Percentiles rank a stretch among this genome's conserved stretches.
These are phyloP conservation scores for Rousettus madagascariensis DNA, from an alignment of 2,797 vertebrate genomes.

Conservation along the genomic window DNA sequence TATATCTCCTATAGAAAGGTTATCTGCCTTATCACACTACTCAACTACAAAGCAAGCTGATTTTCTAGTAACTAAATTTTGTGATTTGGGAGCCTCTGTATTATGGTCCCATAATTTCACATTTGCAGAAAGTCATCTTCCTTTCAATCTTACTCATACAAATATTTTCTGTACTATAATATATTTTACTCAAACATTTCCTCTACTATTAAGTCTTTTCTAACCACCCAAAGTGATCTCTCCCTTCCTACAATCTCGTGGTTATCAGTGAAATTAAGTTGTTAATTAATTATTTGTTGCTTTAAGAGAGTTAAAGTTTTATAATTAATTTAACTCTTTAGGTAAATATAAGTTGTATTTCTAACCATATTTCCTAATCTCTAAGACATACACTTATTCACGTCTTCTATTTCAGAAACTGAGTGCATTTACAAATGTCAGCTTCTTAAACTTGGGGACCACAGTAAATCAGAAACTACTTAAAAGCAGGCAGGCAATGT, in stretches of 20 bases:
- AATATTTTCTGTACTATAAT: background rate
- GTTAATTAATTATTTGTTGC: background rate
- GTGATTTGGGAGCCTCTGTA: background rate
- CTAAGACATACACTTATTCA: slow-evolving; percentile 24
- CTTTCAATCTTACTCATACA: background rate
- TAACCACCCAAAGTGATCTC: background rate
- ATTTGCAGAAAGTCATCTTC: background rate
- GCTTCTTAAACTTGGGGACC: background rate
- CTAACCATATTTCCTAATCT: slow-evolving; percentile 37
- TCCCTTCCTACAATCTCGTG: background rate
- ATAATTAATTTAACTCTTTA: slow-evolving; percentile 11
- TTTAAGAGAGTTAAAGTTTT: slow-evolving; percentile 40
- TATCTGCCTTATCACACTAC: background rate
- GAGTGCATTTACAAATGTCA: slow-evolving; percentile 15
- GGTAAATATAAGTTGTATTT: slow-evolving; percentile 21
- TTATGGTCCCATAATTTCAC: background rate
- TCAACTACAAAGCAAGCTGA: background rate
- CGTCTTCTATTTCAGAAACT: slow-evolving; percentile 13
- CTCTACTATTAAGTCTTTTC: background rate
- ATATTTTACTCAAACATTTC: background rate
- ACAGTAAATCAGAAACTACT: slow-evolving; percentile 1
- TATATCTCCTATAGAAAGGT: background rate
- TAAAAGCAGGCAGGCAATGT: background rate
- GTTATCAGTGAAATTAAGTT: slow-evolving; percentile 40
- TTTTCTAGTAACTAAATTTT: background rate